phyloP scores from a whole-genome alignment of 2,888 invertebrate species.

The Hoplodrina blanda region DNA sequence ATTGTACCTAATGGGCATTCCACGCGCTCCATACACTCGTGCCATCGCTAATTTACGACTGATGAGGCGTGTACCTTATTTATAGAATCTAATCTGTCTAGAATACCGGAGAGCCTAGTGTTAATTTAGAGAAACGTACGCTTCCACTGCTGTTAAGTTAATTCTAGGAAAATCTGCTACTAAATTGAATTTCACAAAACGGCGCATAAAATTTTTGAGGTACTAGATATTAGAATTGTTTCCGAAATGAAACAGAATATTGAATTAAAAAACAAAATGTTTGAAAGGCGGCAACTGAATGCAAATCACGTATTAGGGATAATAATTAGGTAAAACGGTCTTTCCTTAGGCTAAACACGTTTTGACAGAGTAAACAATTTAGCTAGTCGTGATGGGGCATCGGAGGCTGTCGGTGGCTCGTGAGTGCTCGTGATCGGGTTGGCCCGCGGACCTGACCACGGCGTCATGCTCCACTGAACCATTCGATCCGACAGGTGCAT shows the following conservation, averaged over 20 bases:
- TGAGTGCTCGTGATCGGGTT: slow-evolving; percentile 68
- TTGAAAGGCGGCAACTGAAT: slow-evolving; percentile 30
- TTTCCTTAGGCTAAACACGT: slow-evolving; percentile 57
- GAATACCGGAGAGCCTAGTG: slow-evolving; percentile 21
- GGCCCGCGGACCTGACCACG: slow-evolving; percentile 72
- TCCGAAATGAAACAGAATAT: slow-evolving; percentile 4
- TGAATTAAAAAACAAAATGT: slow-evolving; percentile 27
- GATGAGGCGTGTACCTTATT: slow-evolving; percentile 47
- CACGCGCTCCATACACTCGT: slow-evolving; percentile 75
- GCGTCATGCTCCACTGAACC: slow-evolving; percentile 79
- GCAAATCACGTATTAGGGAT: slow-evolving; percentile 37
- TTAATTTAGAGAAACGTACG: slow-evolving; percentile 12
- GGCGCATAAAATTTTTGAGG: not conserved
- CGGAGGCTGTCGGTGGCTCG: slow-evolving; percentile 67
- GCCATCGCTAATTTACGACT: slow-evolving; percentile 71
- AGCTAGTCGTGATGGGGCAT: slow-evolving; percentile 75
- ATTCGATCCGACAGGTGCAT: slow-evolving; percentile 85
- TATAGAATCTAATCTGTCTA: slow-evolving; percentile 41
- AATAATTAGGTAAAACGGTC: slow-evolving; percentile 55
- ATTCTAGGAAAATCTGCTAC: not conserved
- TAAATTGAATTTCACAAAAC: not conserved
- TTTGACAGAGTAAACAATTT: slow-evolving; percentile 69
- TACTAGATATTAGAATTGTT: slow-evolving; percentile 13
- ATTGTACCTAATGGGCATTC: slow-evolving; percentile 79
- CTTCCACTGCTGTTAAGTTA: not conserved